Base-by-base conservation (phyloP, 2,113 vertebrate genomes). In the Pelobates fuscus region DNA sequence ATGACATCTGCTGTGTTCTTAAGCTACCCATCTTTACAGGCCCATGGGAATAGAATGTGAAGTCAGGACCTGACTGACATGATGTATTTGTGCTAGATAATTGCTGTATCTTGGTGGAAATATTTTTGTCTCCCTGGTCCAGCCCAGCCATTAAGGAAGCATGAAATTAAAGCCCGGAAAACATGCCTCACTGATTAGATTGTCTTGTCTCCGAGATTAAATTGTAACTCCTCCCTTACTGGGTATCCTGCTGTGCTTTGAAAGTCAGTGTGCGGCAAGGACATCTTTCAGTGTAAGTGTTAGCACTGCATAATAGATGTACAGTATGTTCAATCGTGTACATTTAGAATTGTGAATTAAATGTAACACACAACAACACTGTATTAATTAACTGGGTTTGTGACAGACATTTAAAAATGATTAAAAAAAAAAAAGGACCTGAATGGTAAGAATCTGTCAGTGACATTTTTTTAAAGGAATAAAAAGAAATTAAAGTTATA, bases 1-100 rank as follows among this genome's bases (percentile, higher is more conserved):
- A 79, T 79, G 79, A 77, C 79, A 85, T 81, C 80, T 78, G 80
- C 80, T 84, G 77, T 77, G 73, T 81, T 49, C 71, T 80, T 78
- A 77, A 78, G 72, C 81, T 60, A 64, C 71, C 66, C 70, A 75
- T 77, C 68, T 55, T 4, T 57, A 66, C 79, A 49, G 81, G 61
- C 54, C 73, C 73, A 32, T 43, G 79, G 82, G 78, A 84, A 58
- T 61, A 18, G 41, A 63, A 58, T 30, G 79, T 68, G 67, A 78
- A 70, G 77, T 61, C 74, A 68, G 78, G 82, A 81, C 80, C 59
- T 80, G 78, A 84, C 66, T 2, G 81, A 78, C 29, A 0, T 72
- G 76, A 78, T 80, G 27, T 71, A 61, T 70, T 70, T 70, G 64
- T 73, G 2, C 69, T 82, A 72, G 74, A 59, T 86, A 70, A 80